Conservation (phyloP, 2,888 invertebrate genomes). For the Ypsolopha sequella region DNA sequence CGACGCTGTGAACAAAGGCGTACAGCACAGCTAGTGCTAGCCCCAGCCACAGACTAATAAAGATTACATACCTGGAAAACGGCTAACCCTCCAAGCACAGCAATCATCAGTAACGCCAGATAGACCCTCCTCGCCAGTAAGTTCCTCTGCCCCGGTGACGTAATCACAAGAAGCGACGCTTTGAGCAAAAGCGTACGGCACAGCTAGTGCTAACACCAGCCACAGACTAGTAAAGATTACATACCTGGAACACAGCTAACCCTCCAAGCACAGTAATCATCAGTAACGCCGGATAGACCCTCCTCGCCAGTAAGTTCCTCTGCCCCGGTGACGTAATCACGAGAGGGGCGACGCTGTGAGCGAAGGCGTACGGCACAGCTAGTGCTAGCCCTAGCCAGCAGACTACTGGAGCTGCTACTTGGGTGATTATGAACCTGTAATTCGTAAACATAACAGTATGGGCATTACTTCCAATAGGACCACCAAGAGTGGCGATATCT, state of each 20-base stretch:
- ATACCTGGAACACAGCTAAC: constrained; percentile 75
- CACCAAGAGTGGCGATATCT: no score
- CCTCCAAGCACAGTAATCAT: constrained; percentile 75
- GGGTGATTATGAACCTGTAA: constrained; percentile 79
- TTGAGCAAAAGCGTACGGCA: constrained; percentile 94
- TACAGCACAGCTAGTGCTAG: constrained; percentile 95
- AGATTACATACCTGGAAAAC: constrained; percentile 51
- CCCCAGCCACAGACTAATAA: constrained; percentile 85
- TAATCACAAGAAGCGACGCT: constrained; percentile 77
- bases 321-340: constrained; percentile 73
- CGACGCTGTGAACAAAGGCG: constrained; percentile 82
- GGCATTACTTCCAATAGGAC: no score
- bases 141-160: constrained; percentile 76
- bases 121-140: constrained; percentile 88
- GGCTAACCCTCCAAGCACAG: constrained; percentile 74
- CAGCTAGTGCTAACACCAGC: constrained; percentile 89
- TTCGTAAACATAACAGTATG: no score
- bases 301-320: constrained; percentile 82
- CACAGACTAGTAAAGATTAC: no score
- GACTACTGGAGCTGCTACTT: constrained; percentile 91
- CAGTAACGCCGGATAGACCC: constrained; percentile 92
- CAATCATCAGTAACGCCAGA: constrained; percentile 85
- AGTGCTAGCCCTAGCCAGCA: constrained; percentile 90
- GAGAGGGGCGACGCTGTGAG: constrained; percentile 81
- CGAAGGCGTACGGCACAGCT: constrained; percentile 92